These are phyloP conservation scores for Hoplostethus mediterraneus DNA, from an alignment of 2,797 vertebrate genomes.

Conservation along the genomic window DNA sequence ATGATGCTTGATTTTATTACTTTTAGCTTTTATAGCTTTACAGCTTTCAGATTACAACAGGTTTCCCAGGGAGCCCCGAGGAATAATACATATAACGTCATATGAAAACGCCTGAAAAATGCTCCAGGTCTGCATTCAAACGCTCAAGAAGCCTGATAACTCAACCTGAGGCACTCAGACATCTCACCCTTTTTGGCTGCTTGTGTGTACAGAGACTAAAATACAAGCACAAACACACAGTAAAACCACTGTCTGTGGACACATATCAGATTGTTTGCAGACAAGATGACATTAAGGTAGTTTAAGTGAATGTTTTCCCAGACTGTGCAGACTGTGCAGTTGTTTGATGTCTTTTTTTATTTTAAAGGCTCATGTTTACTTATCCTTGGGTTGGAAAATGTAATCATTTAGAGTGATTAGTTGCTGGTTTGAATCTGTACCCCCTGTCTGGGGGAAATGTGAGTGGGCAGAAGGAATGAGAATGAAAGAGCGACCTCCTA, in stretches of 20 bases:
- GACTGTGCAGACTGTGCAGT: too few species aligned
- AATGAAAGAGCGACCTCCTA: too few species aligned
- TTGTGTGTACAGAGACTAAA: neutral
- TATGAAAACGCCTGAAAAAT: neutral
- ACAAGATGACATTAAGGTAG: neutral
- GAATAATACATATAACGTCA: neutral
- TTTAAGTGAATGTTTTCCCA: too few species aligned
- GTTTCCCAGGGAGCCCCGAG: neutral
- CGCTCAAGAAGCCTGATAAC: neutral
- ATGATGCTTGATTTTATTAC: too few species aligned
- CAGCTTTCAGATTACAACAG: neutral
- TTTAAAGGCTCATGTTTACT: too few species aligned
- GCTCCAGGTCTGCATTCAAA: constrained; percentile 11
- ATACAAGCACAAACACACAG: neutral
- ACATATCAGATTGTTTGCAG: neutral
- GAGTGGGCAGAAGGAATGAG: too few species aligned
- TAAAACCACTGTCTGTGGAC: too few species aligned
- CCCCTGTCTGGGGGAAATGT: too few species aligned
- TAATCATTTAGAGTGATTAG: neutral
- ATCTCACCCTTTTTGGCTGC: neutral
- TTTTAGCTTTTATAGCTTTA: too few species aligned
- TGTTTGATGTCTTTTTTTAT: too few species aligned
- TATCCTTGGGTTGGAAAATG: too few species aligned
- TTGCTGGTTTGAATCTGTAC: too few species aligned
- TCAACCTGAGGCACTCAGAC: neutral